Base-by-base conservation (phyloP, 1,140 invertebrate species). In the Drosophila bocqueti region DNA sequence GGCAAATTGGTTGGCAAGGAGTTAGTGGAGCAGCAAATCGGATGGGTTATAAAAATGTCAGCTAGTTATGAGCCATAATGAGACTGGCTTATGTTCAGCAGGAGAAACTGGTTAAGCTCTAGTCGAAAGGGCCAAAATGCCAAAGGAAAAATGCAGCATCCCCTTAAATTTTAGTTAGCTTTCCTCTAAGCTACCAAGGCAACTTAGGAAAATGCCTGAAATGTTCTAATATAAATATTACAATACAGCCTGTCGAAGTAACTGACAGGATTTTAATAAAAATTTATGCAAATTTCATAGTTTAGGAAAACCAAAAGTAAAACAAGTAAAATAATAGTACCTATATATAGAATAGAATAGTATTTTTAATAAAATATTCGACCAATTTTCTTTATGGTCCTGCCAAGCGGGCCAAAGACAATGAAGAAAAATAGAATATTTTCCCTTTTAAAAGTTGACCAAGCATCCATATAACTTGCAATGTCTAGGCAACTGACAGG, bases 1-100 rank as follows among this genome's bases (percentile, higher is more conserved):
- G 55, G 16, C 58, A 69, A 86, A 79, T 80, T 66, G 63, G 50
- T 49, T 65, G 69, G 60, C 66, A 72, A 24, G 69, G 69, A 84
- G 81, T 89, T 87, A 84, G 74, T 85, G 78, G 66, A 75, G 68
- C 77, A 63, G 67, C 46, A 75, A 87, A 78, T 84, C 79, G 65
- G 63, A 49, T 61, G 68, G 54, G 38, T 68, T 59, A 77, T 81
- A 72, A 89, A 78, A 87, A 69, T 65, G 69, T 78, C 68, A 83
- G 43, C 65, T 60, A 61, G 60, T 80, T 79, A 67, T 83, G 68
- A 69, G n/a, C 26, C 15, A 55, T 31, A 73, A 80, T 66, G 60
- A 80, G 66, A 42, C 45, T 9, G 18, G 40, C 36, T 43, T 55
- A 58, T 69, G 60, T 38, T 52, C 50, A 67, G 52, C 46, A 65